Evolutionary conservation across 2,797 vertebrate species (phyloP), one percentile per base, ranked within the genome.

Genomic region (Anabas testudineus): DNA sequence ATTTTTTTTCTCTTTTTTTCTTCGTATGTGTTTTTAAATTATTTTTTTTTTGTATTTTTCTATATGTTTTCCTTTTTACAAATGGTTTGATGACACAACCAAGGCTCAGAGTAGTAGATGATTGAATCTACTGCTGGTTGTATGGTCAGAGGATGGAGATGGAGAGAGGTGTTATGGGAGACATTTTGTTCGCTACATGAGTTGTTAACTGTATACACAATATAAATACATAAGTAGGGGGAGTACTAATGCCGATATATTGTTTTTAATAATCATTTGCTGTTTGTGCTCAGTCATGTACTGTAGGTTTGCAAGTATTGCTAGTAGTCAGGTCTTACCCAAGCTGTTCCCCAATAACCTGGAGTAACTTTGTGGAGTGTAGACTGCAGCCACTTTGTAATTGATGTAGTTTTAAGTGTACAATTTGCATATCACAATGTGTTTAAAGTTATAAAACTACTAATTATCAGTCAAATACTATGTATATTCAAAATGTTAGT

Each of bases 51-150:
- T 82, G 12, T n/a, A 30, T 81, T 83, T 84, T 84, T 13, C 48
- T 87, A 84, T 89, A 87, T 87, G 75, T 86, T 88, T 92, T 78
- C 43, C 83, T 93, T 93, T 93, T 91, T 94, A 95, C 92, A 80
- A 83, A 90, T 78, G 73, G 80, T 92, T 90, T 87, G 61, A 93
- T 90, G 94, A 92, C 92, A 92, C 77, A 56, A 86, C 76, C 83
- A 59, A 91, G 93, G 94, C 94, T 96, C 92, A 91, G 87, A 88
- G 86, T 92, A 75, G 83, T 90, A 81, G 74, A 73, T 78, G 72
- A 70, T 83, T 92, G 87, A 82, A 87, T 89, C 92, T 93, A 90
- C 87, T 95, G 95, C 95, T 96, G 96, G 95, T 94, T 91, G 88
- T 80, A 87, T 74, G 75, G 78, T 89, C 87, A 86, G 90, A 93